A percentile compares a stretch with the other conserved stretches of the same genome.
These are phyloP conservation scores for Chaenodraco wilsoni DNA, from an alignment of 2,797 vertebrate genomes.

Conservation along the genomic window DNA sequence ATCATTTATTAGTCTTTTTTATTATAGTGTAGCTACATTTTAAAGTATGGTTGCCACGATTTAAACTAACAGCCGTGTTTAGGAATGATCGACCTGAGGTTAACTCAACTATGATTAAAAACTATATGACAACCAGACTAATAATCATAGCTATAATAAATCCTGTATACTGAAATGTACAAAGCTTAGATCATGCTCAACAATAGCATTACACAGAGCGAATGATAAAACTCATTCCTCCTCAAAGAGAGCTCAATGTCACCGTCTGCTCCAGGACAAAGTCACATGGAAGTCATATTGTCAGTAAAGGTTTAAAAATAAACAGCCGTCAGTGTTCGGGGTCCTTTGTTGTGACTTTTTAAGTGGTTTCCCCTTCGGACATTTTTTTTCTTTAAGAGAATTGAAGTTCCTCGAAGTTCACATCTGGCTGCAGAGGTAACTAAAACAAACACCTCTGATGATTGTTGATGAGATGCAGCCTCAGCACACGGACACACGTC, in stretches of 20 bases:
- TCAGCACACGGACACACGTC: constrained; percentile 13
- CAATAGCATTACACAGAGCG: constrained; percentile 7
- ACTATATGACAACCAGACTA: constrained; percentile 14
- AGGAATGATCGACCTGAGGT: constrained; percentile 54
- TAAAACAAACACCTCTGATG: constrained; percentile 25
- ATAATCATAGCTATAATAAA: constrained; percentile 31
- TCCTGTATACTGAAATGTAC: background rate
- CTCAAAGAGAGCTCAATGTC: constrained; percentile 34
- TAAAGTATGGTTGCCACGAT: constrained; percentile 2
- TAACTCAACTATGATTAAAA: constrained; percentile 42
- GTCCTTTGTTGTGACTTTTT: constrained; percentile 13
- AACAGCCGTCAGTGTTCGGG: background rate
- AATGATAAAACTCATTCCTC: constrained; percentile 83
- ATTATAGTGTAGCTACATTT: constrained; percentile 27
- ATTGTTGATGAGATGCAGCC: constrained; percentile 23
- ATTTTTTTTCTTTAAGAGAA: constrained; percentile 5
- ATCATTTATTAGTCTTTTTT: background rate
- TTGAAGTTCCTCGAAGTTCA: constrained; percentile 18
- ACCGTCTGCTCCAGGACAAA: constrained; percentile 29
- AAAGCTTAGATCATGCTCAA: background rate
- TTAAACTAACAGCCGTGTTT: constrained; percentile 14
- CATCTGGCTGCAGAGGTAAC: constrained; percentile 14
- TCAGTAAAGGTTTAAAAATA: constrained; percentile 33
- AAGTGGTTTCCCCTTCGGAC: constrained; percentile 8
- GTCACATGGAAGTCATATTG: background rate